These are phyloP conservation scores for Cinclus cinclus DNA, from an alignment of 2,113 vertebrate species.

Conservation along the genomic window DNA sequence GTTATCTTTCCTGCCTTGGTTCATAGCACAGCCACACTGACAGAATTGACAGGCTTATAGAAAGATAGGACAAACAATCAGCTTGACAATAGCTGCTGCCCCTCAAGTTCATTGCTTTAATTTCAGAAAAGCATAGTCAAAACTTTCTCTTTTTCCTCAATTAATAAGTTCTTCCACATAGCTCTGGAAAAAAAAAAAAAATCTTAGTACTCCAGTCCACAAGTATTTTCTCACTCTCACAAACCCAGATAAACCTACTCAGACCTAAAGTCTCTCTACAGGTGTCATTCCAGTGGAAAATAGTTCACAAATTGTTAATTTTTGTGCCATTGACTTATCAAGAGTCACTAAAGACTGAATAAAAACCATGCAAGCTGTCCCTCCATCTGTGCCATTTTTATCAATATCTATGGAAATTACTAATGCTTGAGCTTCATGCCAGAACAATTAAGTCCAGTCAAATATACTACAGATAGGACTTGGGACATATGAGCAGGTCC, in stretches of 20 bases:
- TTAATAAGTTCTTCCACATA: not conserved
- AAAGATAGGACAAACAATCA: not conserved
- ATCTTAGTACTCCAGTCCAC: not conserved
- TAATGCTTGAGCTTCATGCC: not conserved
- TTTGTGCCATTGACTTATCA: not conserved
- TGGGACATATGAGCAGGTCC: not conserved
- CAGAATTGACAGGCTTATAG: not conserved
- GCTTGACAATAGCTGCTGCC: not conserved
- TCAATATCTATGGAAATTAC: not conserved
- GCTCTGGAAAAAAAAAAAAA: not conserved
- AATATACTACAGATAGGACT: too few species aligned
- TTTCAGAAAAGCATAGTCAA: not conserved
- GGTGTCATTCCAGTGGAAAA: not conserved
- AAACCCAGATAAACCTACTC: not conserved
- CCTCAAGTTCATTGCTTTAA: not conserved
- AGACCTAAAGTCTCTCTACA: not conserved
- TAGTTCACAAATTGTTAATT: not conserved
- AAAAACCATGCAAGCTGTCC: not conserved
- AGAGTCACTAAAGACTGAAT: not conserved
- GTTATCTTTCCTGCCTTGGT: not conserved
- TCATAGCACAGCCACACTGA: not conserved
- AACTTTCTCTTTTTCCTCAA: not conserved
- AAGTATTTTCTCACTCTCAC: not conserved
- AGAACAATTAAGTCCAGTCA: not conserved
- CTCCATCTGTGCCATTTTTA: not conserved